Conservation (phyloP, 1,140 invertebrate species). For the Epicauta chinensis region DNA sequence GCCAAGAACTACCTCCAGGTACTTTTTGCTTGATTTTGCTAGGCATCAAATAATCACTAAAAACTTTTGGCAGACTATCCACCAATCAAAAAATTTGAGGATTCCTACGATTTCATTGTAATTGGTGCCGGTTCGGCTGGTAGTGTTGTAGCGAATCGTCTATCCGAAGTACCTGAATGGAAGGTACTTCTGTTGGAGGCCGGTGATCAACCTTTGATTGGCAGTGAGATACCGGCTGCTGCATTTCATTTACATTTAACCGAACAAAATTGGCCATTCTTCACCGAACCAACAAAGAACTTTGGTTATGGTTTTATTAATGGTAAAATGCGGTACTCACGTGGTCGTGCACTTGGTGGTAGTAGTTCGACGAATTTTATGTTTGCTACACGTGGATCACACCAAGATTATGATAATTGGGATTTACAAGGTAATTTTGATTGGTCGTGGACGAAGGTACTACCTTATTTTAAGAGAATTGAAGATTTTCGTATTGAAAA, state of each 20-base stretch:
- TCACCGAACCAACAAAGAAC: constrained; percentile 59
- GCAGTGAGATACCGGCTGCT: constrained; percentile 65
- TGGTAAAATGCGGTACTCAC: constrained; percentile 51
- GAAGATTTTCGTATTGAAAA: constrained; percentile 59
- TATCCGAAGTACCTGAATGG: constrained; percentile 62
- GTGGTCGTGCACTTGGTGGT: constrained; percentile 63
- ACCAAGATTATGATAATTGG: constrained; percentile 57
- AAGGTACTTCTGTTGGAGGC: constrained; percentile 66
- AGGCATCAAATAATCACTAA: no score
- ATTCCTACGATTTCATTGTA: constrained; percentile 28
- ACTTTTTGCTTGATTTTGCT: no score
- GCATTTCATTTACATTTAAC: constrained; percentile 61
- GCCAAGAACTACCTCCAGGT: no score
- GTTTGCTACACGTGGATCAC: constrained; percentile 81
- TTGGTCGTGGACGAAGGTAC: constrained; percentile 73
- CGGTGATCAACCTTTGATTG: constrained; percentile 56
- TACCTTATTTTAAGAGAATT: constrained; percentile 74
- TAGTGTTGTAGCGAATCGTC: constrained; percentile 51
- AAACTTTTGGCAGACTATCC: no score
- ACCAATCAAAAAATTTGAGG: no score
- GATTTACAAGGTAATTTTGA: constrained; percentile 59
- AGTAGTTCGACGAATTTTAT: constrained; percentile 80
- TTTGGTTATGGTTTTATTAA: constrained; percentile 54
- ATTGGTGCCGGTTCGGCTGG: constrained; percentile 45
- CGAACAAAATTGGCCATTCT: constrained; percentile 67